Evolutionary conservation across 2,113 vertebrate genomes (phyloP), one percentile per base, ranked within the genome.

Genomic region (Paraplagusia blochii): DNA sequence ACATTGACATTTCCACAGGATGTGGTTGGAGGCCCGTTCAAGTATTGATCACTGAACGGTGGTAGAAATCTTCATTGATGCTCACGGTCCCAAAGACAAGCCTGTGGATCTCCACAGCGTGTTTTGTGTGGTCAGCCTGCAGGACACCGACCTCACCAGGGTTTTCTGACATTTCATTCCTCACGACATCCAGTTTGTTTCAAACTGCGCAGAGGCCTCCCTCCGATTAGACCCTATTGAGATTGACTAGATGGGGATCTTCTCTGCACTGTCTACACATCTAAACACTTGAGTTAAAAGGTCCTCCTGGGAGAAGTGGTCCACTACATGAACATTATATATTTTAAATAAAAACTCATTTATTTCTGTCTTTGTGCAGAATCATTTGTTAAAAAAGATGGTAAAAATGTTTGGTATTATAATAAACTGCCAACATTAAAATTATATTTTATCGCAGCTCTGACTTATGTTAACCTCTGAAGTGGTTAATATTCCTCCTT

Each of bases 91-190:
- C 64, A 44, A 62, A 56, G 54, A 38, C 35, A 59, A n/a, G 59
- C 44, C 19, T 63, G 44, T 33, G 11, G 14, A 60, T 48, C 65
- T 71, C 58, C 57, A 73, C 10, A 39, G 38, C 4, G 12, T 76
- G 63, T 74, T 72, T 74, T 50, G 50, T 15, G 5, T 40, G 38
- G 9, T 69, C 8, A 19, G 16, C 38, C 51, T 65, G 63, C 19
- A 55, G 53, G 59, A 74, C 34, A 54, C 34, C 10, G 16, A 33
- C 44, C 54, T 53, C 60, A 58, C 63, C 12, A 8, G 60, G 56
- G 54, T 71, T 72, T 40, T 48, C 56, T 83, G 81, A 79, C 82
- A 85, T 86, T 87, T 83, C 56, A 54, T 10, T 39, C 57, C 57
- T 77, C 71, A 77, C 71, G 66, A 53, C 40, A 74, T 73, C 33